Evolutionary conservation across 2,797 vertebrate genomes (phyloP).

Genomic region (Perodicticus potto): DNA sequence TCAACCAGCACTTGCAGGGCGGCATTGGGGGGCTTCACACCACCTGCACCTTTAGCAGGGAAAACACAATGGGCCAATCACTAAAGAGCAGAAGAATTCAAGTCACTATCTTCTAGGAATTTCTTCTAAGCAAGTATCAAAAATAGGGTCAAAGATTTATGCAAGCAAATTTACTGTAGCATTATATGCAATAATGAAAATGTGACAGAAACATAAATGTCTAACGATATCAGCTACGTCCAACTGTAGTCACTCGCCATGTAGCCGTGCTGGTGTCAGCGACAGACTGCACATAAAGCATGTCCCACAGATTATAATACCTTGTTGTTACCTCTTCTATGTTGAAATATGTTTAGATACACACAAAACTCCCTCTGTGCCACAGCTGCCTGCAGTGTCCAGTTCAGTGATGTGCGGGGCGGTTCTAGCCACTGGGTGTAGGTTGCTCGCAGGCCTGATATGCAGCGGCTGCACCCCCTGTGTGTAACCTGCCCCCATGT

Average conservation of each 20-base stretch:
- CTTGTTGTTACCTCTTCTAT: neutral
- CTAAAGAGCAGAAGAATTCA: neutral
- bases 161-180: neutral
- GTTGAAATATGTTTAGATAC: neutral
- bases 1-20: neutral
- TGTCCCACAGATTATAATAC: neutral
- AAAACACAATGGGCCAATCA: neutral
- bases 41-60: neutral
- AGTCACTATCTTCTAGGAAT: neutral
- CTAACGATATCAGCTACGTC: neutral
- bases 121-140: slow-evolving; percentile 42
- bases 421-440: too few species aligned
- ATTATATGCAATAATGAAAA: slow-evolving; percentile 16
- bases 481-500: too few species aligned
- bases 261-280: neutral
- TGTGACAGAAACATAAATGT: neutral
- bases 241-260: neutral
- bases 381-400: neutral
- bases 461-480: too few species aligned
- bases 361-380: neutral
- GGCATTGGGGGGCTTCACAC: neutral
- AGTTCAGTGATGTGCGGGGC: too few species aligned
- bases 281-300: too few species aligned
- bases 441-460: too few species aligned
- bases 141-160: neutral